Evolutionary conservation across 2,888 invertebrate species (phyloP), one percentile per base, ranked within the genome.

Genomic region (Elysia crispata): DNA sequence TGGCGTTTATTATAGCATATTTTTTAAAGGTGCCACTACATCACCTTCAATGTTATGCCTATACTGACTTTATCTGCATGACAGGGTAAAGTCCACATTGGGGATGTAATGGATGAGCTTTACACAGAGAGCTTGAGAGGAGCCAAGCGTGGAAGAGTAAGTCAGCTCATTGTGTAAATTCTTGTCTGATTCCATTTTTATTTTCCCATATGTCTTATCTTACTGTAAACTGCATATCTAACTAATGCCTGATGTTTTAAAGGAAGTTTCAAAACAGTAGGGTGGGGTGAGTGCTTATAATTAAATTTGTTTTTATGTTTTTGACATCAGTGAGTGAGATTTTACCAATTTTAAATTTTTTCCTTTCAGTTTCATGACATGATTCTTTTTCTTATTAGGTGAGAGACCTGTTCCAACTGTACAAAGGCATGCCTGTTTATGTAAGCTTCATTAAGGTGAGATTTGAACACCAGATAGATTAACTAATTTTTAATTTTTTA

Each of bases 81-180:
- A 41, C 88, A 95, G 94, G 93, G 93, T 79, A 94, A 94, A 87
- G 93, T 95, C 62, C 92, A 93, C 87, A 90, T 94, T 54, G 95
- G 95, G 6, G 95, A 95, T 89, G 91, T 95, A 30, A 88, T 95
- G 76, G 95, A 94, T 86, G 94, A 94, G 86, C 92, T 95, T 85
- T 95, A 94, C 89, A 94, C 93, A n/a, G 92, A 92, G 82, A 84
- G 86, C 81, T 85, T 90, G 20, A 86, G 84, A 80, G 88, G 86
- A 70, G 86, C 83, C 49, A 87, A 85, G 75, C 86, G 85, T 83
- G 87, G 87, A 79, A 89, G 86, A 85, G 89, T 89, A 81, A 49
- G 69, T 3, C 50, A 3, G 41, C 31, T 60, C 54, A 73, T 33
- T 0, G 25, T 28, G 30, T 15, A 23, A 23, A 20, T 49, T 6